Base-by-base conservation (phyloP, 1,140 invertebrate genomes). In the Belonocnema kinseyi region DNA sequence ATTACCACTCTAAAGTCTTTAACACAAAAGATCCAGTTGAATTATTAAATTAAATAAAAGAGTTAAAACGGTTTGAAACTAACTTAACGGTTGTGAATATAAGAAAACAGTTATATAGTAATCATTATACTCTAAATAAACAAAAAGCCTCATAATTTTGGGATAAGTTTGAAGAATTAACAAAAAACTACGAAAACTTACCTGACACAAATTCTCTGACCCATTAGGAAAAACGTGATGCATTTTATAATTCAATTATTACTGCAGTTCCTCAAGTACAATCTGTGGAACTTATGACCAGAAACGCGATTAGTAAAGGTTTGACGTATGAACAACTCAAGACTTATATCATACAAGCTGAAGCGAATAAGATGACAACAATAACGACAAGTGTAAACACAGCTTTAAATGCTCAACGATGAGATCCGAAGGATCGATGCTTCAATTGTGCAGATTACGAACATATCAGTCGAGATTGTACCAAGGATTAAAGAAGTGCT, bases 181-280 rank as follows among this genome's bases (percentile, higher is more conserved):
- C 5, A 33, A 33, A 4, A 33, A 5, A 33, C 26, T 33, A 33
- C 26, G 5, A 33, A 33, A 5, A 33, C 26, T 33, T 33, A 33
- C 3, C 26, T 4, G 26, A 19, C 19, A 19, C 1, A 17, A n/a
- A 10, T 8, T 2, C 72, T 40, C 11, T 81, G 33, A 54, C 74
- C 5, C 77, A 81, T 74, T 50, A 56, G 16, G 74, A 81, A 71
- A 81, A 76, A 51, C n/a, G 76, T 19, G 80, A 78, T 52, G 77
- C 80, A 19, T 81, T 78, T 50, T 81, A 71, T 66, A 77, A 77
- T 50, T 50, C 79, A 14, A 61, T 80, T 16, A 51, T 72, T n/a
- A 56, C 52, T 12, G 26, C 52, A 17, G 70, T 79, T n/a, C 74
- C 78, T 10, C 66, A 75, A 13, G 72, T 77, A 11, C 54, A 76